Percentiles rank a stretch among this genome's conserved stretches.
phyloP scores from a whole-genome alignment of 2,888 invertebrate species.

The Tinea semifulvella region DNA sequence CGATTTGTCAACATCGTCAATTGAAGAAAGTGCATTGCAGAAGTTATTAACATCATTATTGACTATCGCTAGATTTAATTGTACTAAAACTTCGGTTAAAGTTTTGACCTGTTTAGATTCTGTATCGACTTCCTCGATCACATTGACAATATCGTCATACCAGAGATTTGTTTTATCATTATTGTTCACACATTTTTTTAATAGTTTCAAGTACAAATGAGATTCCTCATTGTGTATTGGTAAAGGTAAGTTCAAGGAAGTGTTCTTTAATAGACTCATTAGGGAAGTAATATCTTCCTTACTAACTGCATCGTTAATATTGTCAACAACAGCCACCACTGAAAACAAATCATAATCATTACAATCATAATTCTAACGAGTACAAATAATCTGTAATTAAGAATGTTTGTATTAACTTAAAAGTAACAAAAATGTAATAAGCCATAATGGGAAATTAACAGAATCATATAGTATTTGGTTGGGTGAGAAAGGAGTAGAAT shows the following conservation, averaged over 20 bases:
- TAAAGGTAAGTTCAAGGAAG: slow-evolving; percentile 48
- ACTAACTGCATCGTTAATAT: slow-evolving; percentile 68
- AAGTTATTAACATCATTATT: slow-evolving; percentile 48
- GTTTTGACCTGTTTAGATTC: slow-evolving; percentile 60
- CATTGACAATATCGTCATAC: slow-evolving; percentile 65
- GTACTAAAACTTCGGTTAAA: slow-evolving; percentile 49
- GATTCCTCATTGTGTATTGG: slow-evolving; percentile 54
- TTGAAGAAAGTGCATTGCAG: slow-evolving; percentile 39
- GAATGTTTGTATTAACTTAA: no score
- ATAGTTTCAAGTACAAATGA: slow-evolving; percentile 59
- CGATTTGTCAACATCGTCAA: slow-evolving; percentile 35
- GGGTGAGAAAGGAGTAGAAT: no score
- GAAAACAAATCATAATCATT: slow-evolving; percentile 29
- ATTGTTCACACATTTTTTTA: slow-evolving; percentile 55
- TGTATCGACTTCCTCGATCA: slow-evolving; percentile 49
- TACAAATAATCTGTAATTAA: no score
- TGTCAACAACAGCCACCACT: slow-evolving; percentile 66
- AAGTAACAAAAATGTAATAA: no score
- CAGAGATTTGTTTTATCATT: slow-evolving; percentile 67
- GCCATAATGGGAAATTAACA: no score
- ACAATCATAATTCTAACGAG: no score
- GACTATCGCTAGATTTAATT: slow-evolving; percentile 47
- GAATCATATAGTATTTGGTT: no score
- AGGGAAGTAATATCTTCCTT: slow-evolving; percentile 58
- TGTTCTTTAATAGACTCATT: slow-evolving; percentile 52